Evolutionary conservation across 2,888 invertebrate genomes (phyloP).

Genomic region (Scaptomyza polygonia): DNA sequence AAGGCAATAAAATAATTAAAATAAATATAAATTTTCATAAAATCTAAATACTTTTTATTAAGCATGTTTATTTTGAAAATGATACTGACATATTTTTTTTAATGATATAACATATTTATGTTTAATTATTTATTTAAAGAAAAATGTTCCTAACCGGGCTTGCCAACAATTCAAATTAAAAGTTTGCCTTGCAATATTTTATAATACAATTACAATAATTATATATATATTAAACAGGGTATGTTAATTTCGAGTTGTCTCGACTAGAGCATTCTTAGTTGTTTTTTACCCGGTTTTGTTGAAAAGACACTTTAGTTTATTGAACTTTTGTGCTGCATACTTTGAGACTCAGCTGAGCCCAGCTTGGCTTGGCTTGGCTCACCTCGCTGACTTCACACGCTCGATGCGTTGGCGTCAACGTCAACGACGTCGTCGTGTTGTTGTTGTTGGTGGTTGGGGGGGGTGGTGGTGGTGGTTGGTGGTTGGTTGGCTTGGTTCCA

Average conservation of each 20-base stretch:
- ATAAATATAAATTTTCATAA: too few species aligned
- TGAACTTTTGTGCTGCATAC: conserved; percentile 76
- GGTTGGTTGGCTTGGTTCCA: too few species aligned
- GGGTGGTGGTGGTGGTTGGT: background rate
- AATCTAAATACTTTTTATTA: too few species aligned
- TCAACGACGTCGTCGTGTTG: conserved; percentile 2
- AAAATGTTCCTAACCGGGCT: too few species aligned
- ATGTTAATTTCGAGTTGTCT: conserved; percentile 18
- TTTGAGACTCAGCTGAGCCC: conserved; percentile 51
- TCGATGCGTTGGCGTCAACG: conserved; percentile 54
- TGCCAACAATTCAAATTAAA: too few species aligned
- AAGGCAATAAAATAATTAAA: too few species aligned
- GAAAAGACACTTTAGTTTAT: conserved; percentile 75
- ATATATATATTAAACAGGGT: conserved; percentile 28
- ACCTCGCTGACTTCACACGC: conserved; percentile 34
- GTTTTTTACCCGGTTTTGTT: conserved; percentile 61
- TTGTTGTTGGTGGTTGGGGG: background rate
- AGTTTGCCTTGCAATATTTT: too few species aligned
- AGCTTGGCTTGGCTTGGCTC: conserved; percentile 17
- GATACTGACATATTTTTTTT: too few species aligned
- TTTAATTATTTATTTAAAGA: too few species aligned
- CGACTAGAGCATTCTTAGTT: conserved; percentile 43
- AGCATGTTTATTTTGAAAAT: too few species aligned
- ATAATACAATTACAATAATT: too few species aligned
- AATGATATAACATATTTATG: too few species aligned